Evolutionary conservation across 1,140 invertebrate genomes (phyloP), one percentile per base, ranked within the genome.

Genomic region (Orussus abietinus): DNA sequence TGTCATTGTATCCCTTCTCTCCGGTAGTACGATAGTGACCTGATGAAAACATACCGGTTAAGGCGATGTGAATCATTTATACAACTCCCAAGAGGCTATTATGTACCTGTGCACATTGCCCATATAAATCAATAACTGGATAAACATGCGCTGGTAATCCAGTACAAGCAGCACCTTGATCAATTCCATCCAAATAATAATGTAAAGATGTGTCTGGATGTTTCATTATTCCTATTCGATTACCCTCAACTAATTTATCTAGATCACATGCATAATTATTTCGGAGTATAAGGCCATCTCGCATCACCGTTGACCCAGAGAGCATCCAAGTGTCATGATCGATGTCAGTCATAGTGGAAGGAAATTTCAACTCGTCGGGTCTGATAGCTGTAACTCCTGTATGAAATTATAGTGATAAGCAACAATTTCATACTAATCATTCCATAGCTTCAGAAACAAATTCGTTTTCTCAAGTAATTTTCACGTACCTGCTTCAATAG

Each of bases 81-180:
- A 6, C 61, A 66, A 4, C 57, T 59, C n/a, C 66, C 61, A 48
- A 68, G 61, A 14, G 62, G 63, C 29, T 62, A 66, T 49, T 70
- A 47, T 68, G 74, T 33, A 96, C 91, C 78, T 95, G 89, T 13
- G 90, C 89, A 70, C 92, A 96, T 62, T 92, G 90, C 4, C 92
- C 93, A 64, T 96, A 96, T 9, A 96, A 76, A 75, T 96, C 92
- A 21, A 97, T 85, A 1, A 96, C 91, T n/a, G 90, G 92, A 74
- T 90, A 96, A 38, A 96, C 82, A 66, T 86, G 86, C 31, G 79
- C 65, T 26, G 91, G 86, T 22, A 92, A 78, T 47, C 87, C 86
- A 14, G 81, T 80, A 63, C 90, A 94, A 0, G 92, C 92, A 6
- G 80, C 75, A 3, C 92, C 92, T 76, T 92, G 88, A 64, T 95